These are phyloP conservation scores for Ornithoptera priamus DNA, from an alignment of 2,888 invertebrate species.

Conservation along the genomic window DNA sequence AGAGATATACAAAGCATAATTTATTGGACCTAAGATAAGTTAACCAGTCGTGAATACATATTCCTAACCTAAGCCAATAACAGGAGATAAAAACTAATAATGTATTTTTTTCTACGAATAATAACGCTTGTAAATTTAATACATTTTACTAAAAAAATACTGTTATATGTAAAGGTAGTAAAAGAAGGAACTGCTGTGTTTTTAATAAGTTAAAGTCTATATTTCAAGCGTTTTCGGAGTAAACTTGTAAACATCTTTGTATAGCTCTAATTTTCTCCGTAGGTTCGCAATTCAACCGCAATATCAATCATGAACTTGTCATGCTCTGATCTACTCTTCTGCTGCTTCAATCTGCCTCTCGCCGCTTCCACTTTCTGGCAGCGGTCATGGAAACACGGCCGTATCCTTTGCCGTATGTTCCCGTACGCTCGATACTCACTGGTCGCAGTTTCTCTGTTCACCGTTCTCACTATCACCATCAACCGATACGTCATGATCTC, in stretches of 20 bases:
- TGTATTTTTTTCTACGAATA: neutral
- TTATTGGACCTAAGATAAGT: constrained; percentile 22
- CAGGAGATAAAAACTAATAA: neutral
- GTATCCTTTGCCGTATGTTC: constrained; percentile 84
- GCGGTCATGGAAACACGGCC: constrained; percentile 85
- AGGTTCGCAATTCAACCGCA: constrained; percentile 91
- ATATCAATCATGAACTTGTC: constrained; percentile 91
- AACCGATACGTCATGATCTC: constrained; percentile 92
- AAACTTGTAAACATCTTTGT: constrained; percentile 1
- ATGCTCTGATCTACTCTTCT: constrained; percentile 87
- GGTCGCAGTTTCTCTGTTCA: constrained; percentile 88
- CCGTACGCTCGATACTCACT: constrained; percentile 87
- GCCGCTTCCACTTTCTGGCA: constrained; percentile 88
- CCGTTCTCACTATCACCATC: constrained; percentile 88
- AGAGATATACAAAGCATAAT: constrained; percentile 19
- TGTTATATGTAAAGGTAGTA: no score
- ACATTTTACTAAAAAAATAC: no score
- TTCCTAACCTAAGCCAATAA: constrained; percentile 13
- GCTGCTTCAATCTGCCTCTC: constrained; percentile 89
- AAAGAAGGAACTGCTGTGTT: neutral
- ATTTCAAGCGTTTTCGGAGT: neutral
- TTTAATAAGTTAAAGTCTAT: neutral
- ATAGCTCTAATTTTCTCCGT: constrained; percentile 40
- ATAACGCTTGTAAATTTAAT: neutral
- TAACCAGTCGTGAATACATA: neutral